Evolutionary conservation across 2,888 invertebrate species (phyloP).

Genomic region (Idaea aversata): DNA sequence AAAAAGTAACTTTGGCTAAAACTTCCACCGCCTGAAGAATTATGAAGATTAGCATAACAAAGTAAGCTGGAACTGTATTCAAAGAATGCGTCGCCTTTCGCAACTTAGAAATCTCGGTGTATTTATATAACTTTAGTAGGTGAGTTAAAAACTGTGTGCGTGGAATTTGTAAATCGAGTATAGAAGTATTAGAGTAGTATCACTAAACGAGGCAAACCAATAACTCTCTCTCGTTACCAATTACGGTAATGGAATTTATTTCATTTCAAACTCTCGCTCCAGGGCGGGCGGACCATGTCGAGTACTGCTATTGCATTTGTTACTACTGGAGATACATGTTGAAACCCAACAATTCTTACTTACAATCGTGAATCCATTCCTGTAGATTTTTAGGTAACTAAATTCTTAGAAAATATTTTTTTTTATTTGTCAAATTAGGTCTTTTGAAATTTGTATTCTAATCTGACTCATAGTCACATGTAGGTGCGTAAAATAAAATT

Average conservation of each 20-base stretch:
- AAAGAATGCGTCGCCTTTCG: slow-evolving; percentile 64
- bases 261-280: slow-evolving; percentile 51
- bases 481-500: neutral
- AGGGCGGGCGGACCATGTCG: slow-evolving; percentile 24
- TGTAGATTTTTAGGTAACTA: too few relatives aligned
- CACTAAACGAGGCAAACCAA: slow-evolving; percentile 35
- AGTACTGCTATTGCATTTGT: slow-evolving; percentile 30
- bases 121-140: slow-evolving; percentile 34
- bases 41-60: slow-evolving; percentile 80
- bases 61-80: slow-evolving; percentile 72
- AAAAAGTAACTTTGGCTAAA: slow-evolving; percentile 67
- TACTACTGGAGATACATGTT: slow-evolving; percentile 6
- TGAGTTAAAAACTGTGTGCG: slow-evolving; percentile 18
- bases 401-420: too few relatives aligned
- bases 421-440: too few relatives aligned
- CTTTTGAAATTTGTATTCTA: too few relatives aligned
- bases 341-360: neutral
- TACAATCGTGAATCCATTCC: neutral
- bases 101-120: slow-evolving; percentile 54
- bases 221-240: slow-evolving; percentile 58
- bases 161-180: neutral
- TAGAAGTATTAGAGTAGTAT: slow-evolving; percentile 4
- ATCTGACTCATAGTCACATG: neutral
- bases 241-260: slow-evolving; percentile 75
- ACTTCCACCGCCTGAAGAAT: slow-evolving; percentile 74